A percentile compares a stretch with the other conserved stretches of the same genome.
phyloP scores from a whole-genome alignment of 2,888 invertebrate genomes.

The Eupeodes latifasciatus region DNA sequence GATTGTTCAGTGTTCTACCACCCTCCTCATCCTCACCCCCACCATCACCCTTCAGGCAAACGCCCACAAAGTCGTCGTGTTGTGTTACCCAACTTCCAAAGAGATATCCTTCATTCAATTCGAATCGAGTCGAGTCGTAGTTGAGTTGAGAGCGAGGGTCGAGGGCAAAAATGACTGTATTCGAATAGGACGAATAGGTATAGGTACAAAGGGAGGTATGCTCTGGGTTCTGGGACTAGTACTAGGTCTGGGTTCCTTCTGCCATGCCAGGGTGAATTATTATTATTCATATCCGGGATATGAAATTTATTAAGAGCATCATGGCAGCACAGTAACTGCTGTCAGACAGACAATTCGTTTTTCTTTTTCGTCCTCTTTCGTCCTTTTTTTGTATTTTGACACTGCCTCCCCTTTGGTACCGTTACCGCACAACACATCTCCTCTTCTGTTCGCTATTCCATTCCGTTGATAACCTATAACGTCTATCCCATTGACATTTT shows the following conservation, averaged over 20 bases:
- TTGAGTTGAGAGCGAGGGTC: no score
- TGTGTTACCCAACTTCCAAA: conserved; percentile 8
- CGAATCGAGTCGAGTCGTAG: not conserved
- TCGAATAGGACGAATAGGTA: no score
- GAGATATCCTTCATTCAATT: conserved; percentile 8
- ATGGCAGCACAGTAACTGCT: conserved; percentile 47
- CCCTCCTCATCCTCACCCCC: no score
- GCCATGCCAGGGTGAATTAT: conserved; percentile 51
- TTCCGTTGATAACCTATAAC: conserved; percentile 9
- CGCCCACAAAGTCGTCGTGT: conserved; percentile 23
- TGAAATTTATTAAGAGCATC: conserved; percentile 65
- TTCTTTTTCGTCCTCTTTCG: no score
- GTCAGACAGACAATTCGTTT: conserved; percentile 70
- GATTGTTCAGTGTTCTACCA: conserved; percentile 58
- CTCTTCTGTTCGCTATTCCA: no score
- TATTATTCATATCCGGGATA: conserved; percentile 73
- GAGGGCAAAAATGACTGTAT: no score
- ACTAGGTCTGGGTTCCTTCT: not conserved
- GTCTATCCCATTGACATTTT: conserved; percentile 71
- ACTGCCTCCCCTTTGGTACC: not conserved
- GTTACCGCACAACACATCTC: no score
- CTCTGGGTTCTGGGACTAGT: not conserved
- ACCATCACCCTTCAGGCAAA: not conserved
- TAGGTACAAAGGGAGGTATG: not conserved
- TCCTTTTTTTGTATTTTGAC: conserved; percentile 32